A percentile compares a stretch with the other conserved stretches of the same genome.
Evolutionary conservation across 1,140 invertebrate genomes (phyloP).

Genomic region (Drosophila malerkotliana): DNA sequence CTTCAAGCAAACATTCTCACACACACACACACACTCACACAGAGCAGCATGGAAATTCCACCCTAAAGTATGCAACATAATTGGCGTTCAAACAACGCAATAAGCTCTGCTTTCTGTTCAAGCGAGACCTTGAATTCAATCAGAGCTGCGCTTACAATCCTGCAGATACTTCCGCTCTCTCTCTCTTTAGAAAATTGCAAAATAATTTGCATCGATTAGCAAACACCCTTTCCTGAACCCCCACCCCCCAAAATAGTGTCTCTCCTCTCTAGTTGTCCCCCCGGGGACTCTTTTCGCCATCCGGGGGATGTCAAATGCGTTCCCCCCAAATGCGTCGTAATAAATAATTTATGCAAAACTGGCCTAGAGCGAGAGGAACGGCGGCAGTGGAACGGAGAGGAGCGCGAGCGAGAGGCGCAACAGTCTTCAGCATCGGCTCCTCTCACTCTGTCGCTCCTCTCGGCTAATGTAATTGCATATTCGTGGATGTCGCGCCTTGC

Average conservation of each 20-base stretch:
- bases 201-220: slow-evolving; percentile 55
- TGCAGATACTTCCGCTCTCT: slow-evolving; percentile 5
- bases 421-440: slow-evolving; percentile 43
- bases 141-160: slow-evolving; percentile 31
- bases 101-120: slow-evolving; percentile 25
- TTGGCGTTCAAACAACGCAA: slow-evolving; percentile 44
- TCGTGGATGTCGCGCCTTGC: slow-evolving; percentile 72
- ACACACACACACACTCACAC: neutral
- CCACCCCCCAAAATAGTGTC: neutral
- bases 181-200: slow-evolving; percentile 24
- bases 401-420: slow-evolving; percentile 23
- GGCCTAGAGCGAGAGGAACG: slow-evolving; percentile 31
- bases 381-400: slow-evolving; percentile 27
- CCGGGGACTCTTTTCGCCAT: slow-evolving; percentile 19
- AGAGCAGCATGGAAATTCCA: slow-evolving; percentile 21
- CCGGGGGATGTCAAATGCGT: slow-evolving; percentile 40
- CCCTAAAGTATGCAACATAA: slow-evolving; percentile 54
- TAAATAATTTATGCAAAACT: slow-evolving; percentile 63
- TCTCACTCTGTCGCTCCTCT: slow-evolving; percentile 7
- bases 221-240: slow-evolving; percentile 4
- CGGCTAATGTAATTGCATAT: slow-evolving; percentile 71
- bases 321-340: slow-evolving; percentile 70
- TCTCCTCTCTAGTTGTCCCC: slow-evolving; percentile 1
- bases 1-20: neutral
- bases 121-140: slow-evolving; percentile 41